These are phyloP conservation scores for Oreochromis tanganicae DNA, from an alignment of 2,113 vertebrate species.

Conservation along the genomic window DNA sequence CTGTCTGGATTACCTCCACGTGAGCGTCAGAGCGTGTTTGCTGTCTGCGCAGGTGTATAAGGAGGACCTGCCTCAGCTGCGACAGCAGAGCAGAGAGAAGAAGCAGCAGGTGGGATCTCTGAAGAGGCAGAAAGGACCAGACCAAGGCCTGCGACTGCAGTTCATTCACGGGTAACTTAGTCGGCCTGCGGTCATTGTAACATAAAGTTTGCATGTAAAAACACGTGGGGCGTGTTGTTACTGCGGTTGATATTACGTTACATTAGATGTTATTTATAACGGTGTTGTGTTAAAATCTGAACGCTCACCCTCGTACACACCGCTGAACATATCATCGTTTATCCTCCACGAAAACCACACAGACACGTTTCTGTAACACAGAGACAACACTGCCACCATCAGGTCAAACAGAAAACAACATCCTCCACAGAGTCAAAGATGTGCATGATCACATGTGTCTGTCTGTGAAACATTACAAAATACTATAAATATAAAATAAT, in stretches of 20 bases:
- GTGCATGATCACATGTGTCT: neutral
- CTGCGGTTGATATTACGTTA: neutral
- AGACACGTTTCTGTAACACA: neutral
- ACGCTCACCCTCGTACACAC: no score
- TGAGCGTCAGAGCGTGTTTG: neutral
- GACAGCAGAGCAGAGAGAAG: slow-evolving; percentile 73
- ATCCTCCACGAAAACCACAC: neutral
- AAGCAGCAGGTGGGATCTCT: slow-evolving; percentile 85
- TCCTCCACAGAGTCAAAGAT: rapidly evolving
- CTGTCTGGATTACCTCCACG: neutral
- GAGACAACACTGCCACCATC: neutral
- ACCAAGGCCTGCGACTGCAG: slow-evolving; percentile 88
- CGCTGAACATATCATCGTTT: neutral
- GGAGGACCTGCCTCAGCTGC: slow-evolving; percentile 96
- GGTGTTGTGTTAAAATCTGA: neutral
- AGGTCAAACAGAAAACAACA: neutral
- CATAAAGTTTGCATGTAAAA: no score
- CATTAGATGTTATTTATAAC: neutral
- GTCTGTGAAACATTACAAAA: neutral
- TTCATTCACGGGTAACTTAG: slow-evolving; percentile 90
- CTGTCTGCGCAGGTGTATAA: slow-evolving; percentile 84
- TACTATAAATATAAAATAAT: neutral
- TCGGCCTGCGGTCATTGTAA: neutral
- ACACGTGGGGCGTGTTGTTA: neutral
- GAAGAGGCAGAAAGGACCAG: slow-evolving; percentile 86